A percentile compares a stretch with the other conserved stretches of the same genome.
These are phyloP conservation scores for Orthonyx spaldingii DNA, from an alignment of 2,113 vertebrate species.

Conservation along the genomic window DNA sequence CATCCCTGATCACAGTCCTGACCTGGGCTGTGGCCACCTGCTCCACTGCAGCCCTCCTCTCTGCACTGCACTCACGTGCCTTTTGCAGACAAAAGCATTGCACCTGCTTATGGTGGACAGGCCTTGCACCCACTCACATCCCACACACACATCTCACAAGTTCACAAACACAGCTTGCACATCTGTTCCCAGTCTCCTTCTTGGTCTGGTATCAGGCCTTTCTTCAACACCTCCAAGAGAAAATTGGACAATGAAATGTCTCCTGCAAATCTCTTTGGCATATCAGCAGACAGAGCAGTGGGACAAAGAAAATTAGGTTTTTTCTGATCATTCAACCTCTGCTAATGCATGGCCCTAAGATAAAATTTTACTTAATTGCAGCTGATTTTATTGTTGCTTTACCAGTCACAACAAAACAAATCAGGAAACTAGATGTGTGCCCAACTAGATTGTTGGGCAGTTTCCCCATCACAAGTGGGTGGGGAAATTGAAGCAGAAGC, in stretches of 20 bases:
- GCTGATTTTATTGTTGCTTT: neutral
- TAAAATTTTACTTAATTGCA: neutral
- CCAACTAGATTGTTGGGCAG: neutral
- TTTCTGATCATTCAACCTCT: constrained; percentile 47
- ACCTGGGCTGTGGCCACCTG: neutral
- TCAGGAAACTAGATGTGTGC: neutral
- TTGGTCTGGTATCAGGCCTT: neutral
- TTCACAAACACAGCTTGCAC: neutral
- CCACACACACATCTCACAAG: neutral
- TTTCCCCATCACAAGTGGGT: neutral
- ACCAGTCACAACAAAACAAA: neutral
- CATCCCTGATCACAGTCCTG: neutral
- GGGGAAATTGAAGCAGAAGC: neutral
- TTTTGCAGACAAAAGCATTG: neutral
- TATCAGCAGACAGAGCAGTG: neutral
- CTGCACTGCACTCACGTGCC: rapidly evolving
- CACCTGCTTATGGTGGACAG: rapidly evolving
- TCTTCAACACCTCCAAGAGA: constrained; percentile 39
- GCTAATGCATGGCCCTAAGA: constrained; percentile 38
- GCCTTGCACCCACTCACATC: neutral
- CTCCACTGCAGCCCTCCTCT: neutral
- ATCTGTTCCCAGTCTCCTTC: constrained; percentile 7
- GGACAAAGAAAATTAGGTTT: constrained; percentile 19
- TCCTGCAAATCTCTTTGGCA: neutral
- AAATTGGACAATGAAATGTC: constrained; percentile 40